These are phyloP conservation scores for Tortrix viridana DNA, from an alignment of 2,888 invertebrate genomes.

Conservation along the genomic window DNA sequence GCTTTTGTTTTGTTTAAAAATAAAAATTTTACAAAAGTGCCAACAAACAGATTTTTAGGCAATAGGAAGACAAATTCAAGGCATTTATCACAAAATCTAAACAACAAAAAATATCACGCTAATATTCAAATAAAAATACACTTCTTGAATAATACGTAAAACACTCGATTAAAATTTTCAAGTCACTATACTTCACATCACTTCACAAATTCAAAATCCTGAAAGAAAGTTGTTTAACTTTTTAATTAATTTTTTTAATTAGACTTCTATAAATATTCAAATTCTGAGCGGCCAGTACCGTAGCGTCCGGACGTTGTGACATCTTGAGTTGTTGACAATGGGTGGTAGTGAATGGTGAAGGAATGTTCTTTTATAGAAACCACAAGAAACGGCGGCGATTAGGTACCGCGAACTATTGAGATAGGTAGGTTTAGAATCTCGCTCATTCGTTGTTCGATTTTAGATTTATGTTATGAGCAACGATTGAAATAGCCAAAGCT, in stretches of 20 bases:
- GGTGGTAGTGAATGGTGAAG: slow-evolving; percentile 57
- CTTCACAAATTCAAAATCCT: slow-evolving; percentile 9
- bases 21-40: too few species aligned
- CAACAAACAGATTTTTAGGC: too few species aligned
- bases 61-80: too few species aligned
- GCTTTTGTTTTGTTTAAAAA: too few species aligned
- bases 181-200: slow-evolving; percentile 19
- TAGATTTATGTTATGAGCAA: too few species aligned
- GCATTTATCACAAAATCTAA: too few species aligned
- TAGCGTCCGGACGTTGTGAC: slow-evolving; percentile 68
- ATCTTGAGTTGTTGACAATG: slow-evolving; percentile 68
- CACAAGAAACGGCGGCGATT: slow-evolving; percentile 53
- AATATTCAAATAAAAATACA: background rate
- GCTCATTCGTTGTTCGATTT: background rate
- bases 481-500: too few species aligned
- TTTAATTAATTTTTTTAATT: background rate
- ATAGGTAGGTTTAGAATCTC: background rate
- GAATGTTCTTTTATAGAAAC: slow-evolving; percentile 74
- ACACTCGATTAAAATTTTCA: background rate
- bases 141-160: background rate
- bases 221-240: background rate
- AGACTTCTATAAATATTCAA: background rate
- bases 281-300: slow-evolving; percentile 56
- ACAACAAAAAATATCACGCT: background rate
- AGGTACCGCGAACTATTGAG: slow-evolving; percentile 57